Evolutionary conservation across 2,797 vertebrate species (phyloP), one percentile per base, ranked within the genome.

Genomic region (Acanthornis magna): DNA sequence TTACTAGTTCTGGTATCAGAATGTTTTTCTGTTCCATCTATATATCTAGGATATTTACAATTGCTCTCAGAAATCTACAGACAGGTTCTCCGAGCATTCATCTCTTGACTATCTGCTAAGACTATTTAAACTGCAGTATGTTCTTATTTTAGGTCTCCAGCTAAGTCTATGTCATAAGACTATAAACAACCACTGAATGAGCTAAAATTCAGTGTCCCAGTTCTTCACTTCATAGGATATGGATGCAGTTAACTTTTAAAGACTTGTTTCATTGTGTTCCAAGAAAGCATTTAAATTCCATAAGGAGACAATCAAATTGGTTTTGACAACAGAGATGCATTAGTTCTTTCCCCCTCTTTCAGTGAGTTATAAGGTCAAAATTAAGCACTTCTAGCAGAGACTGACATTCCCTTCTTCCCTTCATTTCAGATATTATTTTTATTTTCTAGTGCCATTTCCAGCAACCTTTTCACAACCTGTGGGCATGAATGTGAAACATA

Each of bases 111-210:
- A 43, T 30, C 75, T 93, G 61, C 92, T 97, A 96, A 90, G 68
- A 61, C 72, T 74, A 81, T 42, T 40, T 90, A 88, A 92, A 76
- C 65, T 87, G 45, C 61, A 81, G 36, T 36, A 70, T 18, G 38
- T 89, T 94, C 55, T 91, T 94, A 92, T 95, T 95, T 96, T 66
- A 95, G 50, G 13, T 81, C 77, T 85, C 68, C 29, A 47, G 50
- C 11, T 91, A 91, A 71, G 53, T 45, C 51, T 72, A 13, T 57
- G 47, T 66, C 54, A 55, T 34, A 87, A 96, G 48, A 50, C 94
- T 87, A 86, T 36, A 48, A 93, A 96, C 14, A 89, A 88, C 51
- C 81, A 86, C 32, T 60, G 57, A 91, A 77, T 72, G 70, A 93
- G 75, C 23, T 86, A 71, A 93, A 94, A 96, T 95, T 63, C 91